phyloP scores from a whole-genome alignment of 2,113 vertebrate genomes.

The Anolis sagrei region DNA sequence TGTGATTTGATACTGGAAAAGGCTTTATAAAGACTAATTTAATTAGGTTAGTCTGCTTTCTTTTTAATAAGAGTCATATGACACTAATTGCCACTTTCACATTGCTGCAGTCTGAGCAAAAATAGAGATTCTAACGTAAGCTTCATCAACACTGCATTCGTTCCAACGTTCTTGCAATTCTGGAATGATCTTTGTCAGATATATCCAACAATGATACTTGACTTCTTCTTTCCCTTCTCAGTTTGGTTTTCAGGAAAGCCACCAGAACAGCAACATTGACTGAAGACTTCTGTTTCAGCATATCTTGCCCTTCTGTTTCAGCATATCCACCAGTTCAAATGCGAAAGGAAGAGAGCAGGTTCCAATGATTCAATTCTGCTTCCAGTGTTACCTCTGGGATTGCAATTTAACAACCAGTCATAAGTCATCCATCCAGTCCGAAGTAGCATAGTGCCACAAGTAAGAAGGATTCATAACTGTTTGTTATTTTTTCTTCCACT shows the following conservation, averaged over 20 bases:
- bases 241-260: conserved; percentile 22
- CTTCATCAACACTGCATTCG: neutral
- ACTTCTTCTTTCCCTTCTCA: neutral
- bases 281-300: neutral
- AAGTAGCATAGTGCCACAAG: neutral
- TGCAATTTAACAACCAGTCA: neutral
- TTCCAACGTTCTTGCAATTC: neutral
- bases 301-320: conserved; percentile 48
- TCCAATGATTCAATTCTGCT: neutral
- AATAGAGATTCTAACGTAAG: neutral
- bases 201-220: neutral
- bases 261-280: conserved; percentile 27
- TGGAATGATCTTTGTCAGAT: neutral
- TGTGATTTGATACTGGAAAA: neutral
- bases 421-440: neutral
- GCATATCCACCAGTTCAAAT: neutral
- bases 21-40: conserved; percentile 20
- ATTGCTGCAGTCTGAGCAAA: neutral
- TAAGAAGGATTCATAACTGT: neutral
- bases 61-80: neutral
- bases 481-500: conserved; percentile 17
- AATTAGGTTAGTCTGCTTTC: neutral
- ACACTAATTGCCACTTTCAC: neutral
- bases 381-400: neutral
- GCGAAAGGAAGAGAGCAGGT: neutral